Evolutionary conservation across 2,888 invertebrate genomes (phyloP).

Genomic region (Lepeophtheirus nordmannii): DNA sequence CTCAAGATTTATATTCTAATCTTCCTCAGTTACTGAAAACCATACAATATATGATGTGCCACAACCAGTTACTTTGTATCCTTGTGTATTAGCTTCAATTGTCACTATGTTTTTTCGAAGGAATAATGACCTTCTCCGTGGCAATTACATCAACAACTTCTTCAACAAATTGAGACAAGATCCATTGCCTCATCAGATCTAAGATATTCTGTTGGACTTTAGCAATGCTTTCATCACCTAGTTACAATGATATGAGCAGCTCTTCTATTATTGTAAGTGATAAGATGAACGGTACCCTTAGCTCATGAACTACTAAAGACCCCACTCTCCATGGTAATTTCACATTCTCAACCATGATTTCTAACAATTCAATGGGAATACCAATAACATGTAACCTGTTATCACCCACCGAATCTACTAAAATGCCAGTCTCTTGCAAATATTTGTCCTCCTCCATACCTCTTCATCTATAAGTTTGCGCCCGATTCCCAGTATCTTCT

Average conservation of each 20-base stretch:
- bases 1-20: neutral
- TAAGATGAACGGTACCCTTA: neutral
- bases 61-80: neutral
- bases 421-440: too few species aligned
- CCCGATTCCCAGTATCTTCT: neutral
- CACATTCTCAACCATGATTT: too few species aligned
- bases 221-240: neutral
- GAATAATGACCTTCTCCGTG: neutral
- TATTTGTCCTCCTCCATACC: too few species aligned
- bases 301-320: neutral
- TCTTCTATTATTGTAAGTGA: neutral
- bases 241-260: neutral
- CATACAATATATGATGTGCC: neutral
- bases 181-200: neutral
- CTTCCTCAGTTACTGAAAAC: neutral
- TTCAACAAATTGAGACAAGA: neutral
- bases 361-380: too few species aligned
- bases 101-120: neutral
- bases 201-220: neutral
- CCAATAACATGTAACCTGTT: too few species aligned
- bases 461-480: neutral
- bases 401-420: too few species aligned
- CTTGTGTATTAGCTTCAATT: neutral
- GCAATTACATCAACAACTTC: neutral
- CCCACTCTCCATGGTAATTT: neutral